phyloP scores from a whole-genome alignment of 2,797 vertebrate species.

The Notoglanidium macrostoma region DNA sequence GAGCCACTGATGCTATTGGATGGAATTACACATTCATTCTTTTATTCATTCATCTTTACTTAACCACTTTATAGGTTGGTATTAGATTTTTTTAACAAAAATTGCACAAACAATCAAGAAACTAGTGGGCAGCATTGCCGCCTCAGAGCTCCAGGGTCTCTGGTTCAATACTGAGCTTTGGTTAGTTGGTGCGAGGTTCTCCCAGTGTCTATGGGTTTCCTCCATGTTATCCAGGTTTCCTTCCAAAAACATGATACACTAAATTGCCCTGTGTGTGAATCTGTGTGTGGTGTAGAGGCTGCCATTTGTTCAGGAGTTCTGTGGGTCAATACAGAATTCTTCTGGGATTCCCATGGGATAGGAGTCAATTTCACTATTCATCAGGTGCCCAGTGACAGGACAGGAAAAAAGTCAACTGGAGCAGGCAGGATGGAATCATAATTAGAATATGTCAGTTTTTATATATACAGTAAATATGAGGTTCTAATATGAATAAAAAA shows the following conservation, averaged over 20 bases:
- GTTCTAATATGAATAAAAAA: too few species aligned
- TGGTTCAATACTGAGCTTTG: not conserved
- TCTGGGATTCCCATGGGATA: too few species aligned
- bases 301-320: too few species aligned
- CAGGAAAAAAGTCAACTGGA: too few species aligned
- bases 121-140: not conserved
- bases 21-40: not conserved
- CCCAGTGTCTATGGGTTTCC: not conserved
- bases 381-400: too few species aligned
- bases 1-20: not conserved
- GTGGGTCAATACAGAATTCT: too few species aligned
- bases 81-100: not conserved
- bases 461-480: too few species aligned
- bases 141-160: not conserved
- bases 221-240: not conserved
- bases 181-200: not conserved
- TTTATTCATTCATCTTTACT: not conserved
- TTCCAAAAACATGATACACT: not conserved
- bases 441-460: too few species aligned
- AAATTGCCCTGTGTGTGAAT: not conserved
- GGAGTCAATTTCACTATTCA: too few species aligned
- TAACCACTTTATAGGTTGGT: not conserved
- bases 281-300: not conserved
- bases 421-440: too few species aligned
- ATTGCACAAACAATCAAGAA: not conserved